Conservation (phyloP, 2,113 vertebrate species). For the Salvelinus alpinus region DNA sequence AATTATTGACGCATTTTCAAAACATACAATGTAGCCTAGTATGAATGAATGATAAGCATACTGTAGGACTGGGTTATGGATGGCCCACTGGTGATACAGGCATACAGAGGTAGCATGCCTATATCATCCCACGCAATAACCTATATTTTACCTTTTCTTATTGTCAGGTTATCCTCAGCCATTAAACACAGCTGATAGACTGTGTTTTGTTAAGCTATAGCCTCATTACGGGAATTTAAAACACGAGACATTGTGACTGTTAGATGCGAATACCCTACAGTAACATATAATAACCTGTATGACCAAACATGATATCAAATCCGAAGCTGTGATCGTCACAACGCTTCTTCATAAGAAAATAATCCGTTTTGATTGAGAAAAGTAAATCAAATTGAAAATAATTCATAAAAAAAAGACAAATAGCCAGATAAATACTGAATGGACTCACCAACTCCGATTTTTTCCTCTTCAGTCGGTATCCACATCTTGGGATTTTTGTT, state of each 20-base stretch:
- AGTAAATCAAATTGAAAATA: slow-evolving; percentile 24
- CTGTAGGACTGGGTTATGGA: too few relatives aligned
- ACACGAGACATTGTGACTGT: background rate
- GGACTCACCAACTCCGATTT: slow-evolving; percentile 92
- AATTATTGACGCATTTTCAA: slow-evolving; percentile 44
- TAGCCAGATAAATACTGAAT: background rate
- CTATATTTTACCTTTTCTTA: slow-evolving; percentile 51
- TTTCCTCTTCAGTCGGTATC: slow-evolving; percentile 92
- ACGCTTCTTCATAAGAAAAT: slow-evolving; percentile 30
- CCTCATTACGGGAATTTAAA: slow-evolving; percentile 29
- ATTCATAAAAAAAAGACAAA: slow-evolving; percentile 23
- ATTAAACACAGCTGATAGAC: slow-evolving; percentile 47
- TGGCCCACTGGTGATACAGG: too few relatives aligned
- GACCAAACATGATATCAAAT: background rate
- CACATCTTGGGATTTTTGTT: slow-evolving; percentile 80
- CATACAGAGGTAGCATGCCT: too few relatives aligned
- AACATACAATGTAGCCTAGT: background rate
- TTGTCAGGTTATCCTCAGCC: slow-evolving; percentile 52
- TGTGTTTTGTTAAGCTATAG: slow-evolving; percentile 43
- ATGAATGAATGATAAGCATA: background rate
- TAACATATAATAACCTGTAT: background rate
- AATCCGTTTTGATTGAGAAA: slow-evolving; percentile 5
- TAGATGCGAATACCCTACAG: background rate
- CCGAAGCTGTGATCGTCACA: background rate
- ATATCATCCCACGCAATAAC: slow-evolving; percentile 68